Evolutionary conservation across 2,888 invertebrate species (phyloP), one percentile per base, ranked within the genome.

Genomic region (Margaritifera margaritifera): DNA sequence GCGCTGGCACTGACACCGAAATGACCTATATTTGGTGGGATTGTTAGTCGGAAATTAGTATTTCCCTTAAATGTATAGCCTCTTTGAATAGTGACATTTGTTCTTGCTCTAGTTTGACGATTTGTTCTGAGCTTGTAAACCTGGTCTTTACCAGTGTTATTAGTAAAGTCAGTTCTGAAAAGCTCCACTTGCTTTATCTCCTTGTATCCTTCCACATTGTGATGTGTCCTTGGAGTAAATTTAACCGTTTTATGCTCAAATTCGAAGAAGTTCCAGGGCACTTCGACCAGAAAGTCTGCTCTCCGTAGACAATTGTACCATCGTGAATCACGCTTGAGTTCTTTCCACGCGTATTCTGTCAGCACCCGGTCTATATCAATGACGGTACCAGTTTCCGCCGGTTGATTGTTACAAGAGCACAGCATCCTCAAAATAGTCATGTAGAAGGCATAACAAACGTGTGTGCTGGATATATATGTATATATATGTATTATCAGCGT

Each of bases 231-330:
- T 11, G 80, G 71, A 64, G 68, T 69, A 66, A 83, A 83, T 55
- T 68, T 74, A 4, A 78, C 75, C 1, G 83, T 83, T 58, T 75
- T 79, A 60, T 83, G 83, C 60, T 80, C 78, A 64, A 83, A 80
- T 60, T 83, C 83, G 56, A 81, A 83, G 68, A 81, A 83, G 62
- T 81, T 83, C 83, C 83, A 83, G 22, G 81, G 80, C 19, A 83
- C 80, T 68, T 83, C 83, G 54, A 83, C 79, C 27, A 70, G 72
- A 62, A 80, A 83, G 61, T 76, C 79, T 6, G 64, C 62, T 24
- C 81, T 68, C 52, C 80, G 75, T 27, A 80, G 69, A 59, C 80
- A 73, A 25, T 80, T 77, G 58, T 82, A 79, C 80, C 83, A 83
- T 27, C 78, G 66, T 24, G 79, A 76, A 58, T 81, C 80, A 20